Evolutionary conservation across 2,888 invertebrate genomes (phyloP).

Genomic region (Diabrotica balteata): DNA sequence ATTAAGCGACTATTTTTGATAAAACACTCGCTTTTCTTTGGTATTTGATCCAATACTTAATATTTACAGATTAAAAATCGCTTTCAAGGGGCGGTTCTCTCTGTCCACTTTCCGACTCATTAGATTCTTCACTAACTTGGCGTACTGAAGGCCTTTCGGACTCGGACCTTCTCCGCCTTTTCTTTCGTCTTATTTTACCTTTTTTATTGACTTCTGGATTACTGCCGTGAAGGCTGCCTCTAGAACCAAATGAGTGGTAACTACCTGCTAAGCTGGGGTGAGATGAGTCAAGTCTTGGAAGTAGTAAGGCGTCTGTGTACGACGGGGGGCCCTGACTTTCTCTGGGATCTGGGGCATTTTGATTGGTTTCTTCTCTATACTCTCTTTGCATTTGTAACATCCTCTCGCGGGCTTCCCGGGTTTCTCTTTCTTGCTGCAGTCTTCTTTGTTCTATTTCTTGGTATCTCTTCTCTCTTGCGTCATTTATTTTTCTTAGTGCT

Average conservation of each 20-base stretch:
- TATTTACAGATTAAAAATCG: slow-evolving; percentile 43
- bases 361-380: slow-evolving; percentile 51
- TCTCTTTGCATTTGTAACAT: slow-evolving; percentile 61
- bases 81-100: slow-evolving; percentile 47
- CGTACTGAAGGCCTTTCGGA: slow-evolving; percentile 45
- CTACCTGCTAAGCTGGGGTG: slow-evolving; percentile 61
- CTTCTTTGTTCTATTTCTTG: slow-evolving; percentile 61
- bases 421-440: slow-evolving; percentile 63
- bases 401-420: slow-evolving; percentile 62
- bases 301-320: slow-evolving; percentile 78
- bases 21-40: too few relatives aligned
- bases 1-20: too few relatives aligned
- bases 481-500: slow-evolving; percentile 65
- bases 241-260: slow-evolving; percentile 50
- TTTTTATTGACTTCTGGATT: slow-evolving; percentile 50
- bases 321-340: slow-evolving; percentile 76
- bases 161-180: slow-evolving; percentile 47
- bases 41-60: too few relatives aligned
- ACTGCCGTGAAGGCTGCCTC: slow-evolving; percentile 47
- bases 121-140: slow-evolving; percentile 41
- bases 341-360: slow-evolving; percentile 72
- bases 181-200: slow-evolving; percentile 46
- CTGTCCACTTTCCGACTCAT: slow-evolving; percentile 34
- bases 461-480: slow-evolving; percentile 62
- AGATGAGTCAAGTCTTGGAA: slow-evolving; percentile 73